phyloP scores from a whole-genome alignment of 1,140 invertebrate species.

The Drosophila albomicans region DNA sequence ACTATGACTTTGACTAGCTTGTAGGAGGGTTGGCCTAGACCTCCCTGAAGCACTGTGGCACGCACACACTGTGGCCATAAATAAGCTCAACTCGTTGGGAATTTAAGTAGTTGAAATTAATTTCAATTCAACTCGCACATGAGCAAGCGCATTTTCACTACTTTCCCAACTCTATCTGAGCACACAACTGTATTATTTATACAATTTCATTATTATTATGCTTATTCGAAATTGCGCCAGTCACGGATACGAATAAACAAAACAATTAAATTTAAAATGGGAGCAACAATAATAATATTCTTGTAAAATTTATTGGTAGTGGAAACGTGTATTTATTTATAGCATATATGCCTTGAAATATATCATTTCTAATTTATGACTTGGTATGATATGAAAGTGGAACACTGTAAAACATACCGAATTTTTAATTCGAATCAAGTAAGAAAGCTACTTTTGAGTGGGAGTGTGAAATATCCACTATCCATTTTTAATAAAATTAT shows the following conservation, averaged over 20 bases:
- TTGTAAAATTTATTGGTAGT: neutral
- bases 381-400: neutral
- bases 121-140: constrained; percentile 60
- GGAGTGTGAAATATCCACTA: too few relatives aligned
- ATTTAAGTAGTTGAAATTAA: constrained; percentile 80
- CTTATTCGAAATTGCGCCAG: neutral
- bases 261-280: constrained; percentile 8
- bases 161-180: neutral
- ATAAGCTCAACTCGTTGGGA: constrained; percentile 56
- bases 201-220: neutral
- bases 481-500: too few relatives aligned
- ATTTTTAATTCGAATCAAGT: neutral
- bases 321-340: constrained; percentile 2
- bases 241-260: constrained; percentile 1
- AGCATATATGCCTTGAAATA: neutral
- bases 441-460: too few relatives aligned
- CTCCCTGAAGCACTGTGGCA: constrained; percentile 12
- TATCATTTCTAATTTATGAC: neutral
- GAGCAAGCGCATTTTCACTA: constrained; percentile 6
- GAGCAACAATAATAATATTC: neutral
- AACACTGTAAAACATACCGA: neutral
- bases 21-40: neutral
- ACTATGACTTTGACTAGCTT: constrained; percentile 1
- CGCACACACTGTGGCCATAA: constrained; percentile 70
- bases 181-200: neutral